Evolutionary conservation across 2,113 vertebrate genomes (phyloP).

Genomic region (Vicugna pacos): DNA sequence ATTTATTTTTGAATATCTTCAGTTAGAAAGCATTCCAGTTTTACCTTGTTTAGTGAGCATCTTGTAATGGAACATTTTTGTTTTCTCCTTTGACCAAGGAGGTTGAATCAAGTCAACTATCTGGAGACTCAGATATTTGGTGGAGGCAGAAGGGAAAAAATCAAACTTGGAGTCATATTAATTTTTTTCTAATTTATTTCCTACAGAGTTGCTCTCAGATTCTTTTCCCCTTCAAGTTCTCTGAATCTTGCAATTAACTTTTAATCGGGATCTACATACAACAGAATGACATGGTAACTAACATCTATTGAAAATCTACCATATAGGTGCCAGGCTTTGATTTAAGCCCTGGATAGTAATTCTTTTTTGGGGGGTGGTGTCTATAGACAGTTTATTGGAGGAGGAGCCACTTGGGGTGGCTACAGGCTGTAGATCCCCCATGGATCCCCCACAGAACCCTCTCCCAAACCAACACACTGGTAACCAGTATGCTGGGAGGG

Average conservation of each 20-base stretch:
- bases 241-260: neutral
- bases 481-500: no score
- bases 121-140: neutral
- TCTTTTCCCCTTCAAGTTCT: neutral
- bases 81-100: neutral
- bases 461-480: no score
- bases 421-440: no score
- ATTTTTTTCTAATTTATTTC: neutral
- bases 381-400: no score
- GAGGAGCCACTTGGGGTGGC: no score
- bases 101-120: neutral
- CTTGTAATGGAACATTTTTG: neutral
- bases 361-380: no score
- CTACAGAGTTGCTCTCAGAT: neutral
- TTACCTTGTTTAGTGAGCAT: neutral
- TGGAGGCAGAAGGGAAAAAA: neutral
- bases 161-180: neutral
- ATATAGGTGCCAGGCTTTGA: neutral
- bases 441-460: no score
- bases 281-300: neutral
- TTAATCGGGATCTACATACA: neutral
- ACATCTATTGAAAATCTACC: neutral
- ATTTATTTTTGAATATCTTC: constrained; percentile 46
- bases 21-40: neutral
- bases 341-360: neutral